Conservation (phyloP, 2,113 vertebrate species). For the Malurus melanocephalus region DNA sequence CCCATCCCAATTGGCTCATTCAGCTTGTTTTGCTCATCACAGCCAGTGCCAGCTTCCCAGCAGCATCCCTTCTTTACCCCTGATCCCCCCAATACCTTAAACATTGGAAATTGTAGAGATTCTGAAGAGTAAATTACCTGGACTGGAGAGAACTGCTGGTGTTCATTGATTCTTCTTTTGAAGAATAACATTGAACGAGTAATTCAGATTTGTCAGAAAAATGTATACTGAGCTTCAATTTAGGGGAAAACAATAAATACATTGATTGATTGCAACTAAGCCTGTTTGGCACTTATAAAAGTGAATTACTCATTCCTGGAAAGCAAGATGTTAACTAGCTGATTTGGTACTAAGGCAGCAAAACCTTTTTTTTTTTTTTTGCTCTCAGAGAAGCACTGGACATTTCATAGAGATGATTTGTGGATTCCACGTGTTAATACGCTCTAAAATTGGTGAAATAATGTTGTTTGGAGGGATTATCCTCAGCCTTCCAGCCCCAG, state of each 20-base stretch:
- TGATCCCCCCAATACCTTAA: neutral
- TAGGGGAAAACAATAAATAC: slow-evolving; percentile 21
- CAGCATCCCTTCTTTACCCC: neutral
- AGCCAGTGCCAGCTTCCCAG: neutral
- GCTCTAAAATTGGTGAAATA: neutral
- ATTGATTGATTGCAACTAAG: slow-evolving; percentile 44
- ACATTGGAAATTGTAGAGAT: neutral
- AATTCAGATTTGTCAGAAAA: slow-evolving; percentile 53
- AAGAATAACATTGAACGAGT: slow-evolving; percentile 10
- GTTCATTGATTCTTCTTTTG: slow-evolving; percentile 13
- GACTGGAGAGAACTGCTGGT: slow-evolving; percentile 5
- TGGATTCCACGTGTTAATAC: neutral
- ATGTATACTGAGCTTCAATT: slow-evolving; percentile 26
- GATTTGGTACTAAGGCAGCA: slow-evolving; percentile 21
- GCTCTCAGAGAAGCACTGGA: neutral
- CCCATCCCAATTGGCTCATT: no score
- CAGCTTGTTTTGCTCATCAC: neutral
- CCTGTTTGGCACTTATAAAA: neutral
- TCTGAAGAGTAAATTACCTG: slow-evolving; percentile 16
- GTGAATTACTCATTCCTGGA: slow-evolving; percentile 48
- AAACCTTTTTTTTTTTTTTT: neutral
- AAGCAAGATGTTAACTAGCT: slow-evolving; percentile 43
- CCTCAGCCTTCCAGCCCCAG: neutral
- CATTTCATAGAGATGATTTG: neutral
- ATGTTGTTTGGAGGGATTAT: neutral